phyloP scores from a whole-genome alignment of 2,113 vertebrate species.

The Cavia aperea region DNA sequence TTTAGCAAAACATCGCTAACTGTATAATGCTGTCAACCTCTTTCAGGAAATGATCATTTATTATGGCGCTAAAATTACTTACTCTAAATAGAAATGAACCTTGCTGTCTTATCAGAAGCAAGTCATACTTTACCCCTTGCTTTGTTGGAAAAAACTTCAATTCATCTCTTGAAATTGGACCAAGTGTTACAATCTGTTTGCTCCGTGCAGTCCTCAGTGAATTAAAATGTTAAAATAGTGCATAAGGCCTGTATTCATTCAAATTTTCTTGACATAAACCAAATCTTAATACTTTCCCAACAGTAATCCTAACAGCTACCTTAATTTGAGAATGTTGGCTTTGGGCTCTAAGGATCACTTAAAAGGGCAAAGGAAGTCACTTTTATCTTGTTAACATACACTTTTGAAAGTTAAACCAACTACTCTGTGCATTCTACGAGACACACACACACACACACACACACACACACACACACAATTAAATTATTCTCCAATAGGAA shows the following conservation, averaged over 20 bases:
- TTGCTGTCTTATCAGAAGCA: neutral
- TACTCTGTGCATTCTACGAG: neutral
- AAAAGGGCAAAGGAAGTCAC: conserved; percentile 38
- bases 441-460: too few species aligned
- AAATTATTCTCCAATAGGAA: conserved; percentile 40
- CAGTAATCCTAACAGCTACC: conserved; percentile 44
- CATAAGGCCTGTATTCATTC: conserved; percentile 48
- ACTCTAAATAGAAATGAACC: conserved; percentile 37
- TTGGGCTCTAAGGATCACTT: conserved; percentile 32
- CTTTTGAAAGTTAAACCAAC: conserved; percentile 53
- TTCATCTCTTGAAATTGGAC: conserved; percentile 54
- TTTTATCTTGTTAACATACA: conserved; percentile 50
- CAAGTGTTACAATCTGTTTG: conserved; percentile 39
- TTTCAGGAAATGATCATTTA: neutral
- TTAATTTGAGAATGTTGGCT: conserved; percentile 47
- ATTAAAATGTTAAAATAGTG: conserved; percentile 61
- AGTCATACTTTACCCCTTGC: neutral
- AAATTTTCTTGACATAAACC: conserved; percentile 45
- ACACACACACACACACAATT: neutral
- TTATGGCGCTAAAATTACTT: neutral
- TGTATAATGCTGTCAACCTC: neutral
- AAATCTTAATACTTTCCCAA: conserved; percentile 55
- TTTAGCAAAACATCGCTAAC: neutral
- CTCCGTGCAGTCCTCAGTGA: conserved; percentile 40
- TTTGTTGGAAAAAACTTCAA: conserved; percentile 39